A percentile compares a stretch with the other conserved stretches of the same genome.
These are phyloP conservation scores for Nansenia antarctica DNA, from an alignment of 2,113 vertebrate genomes.

Conservation along the genomic window DNA sequence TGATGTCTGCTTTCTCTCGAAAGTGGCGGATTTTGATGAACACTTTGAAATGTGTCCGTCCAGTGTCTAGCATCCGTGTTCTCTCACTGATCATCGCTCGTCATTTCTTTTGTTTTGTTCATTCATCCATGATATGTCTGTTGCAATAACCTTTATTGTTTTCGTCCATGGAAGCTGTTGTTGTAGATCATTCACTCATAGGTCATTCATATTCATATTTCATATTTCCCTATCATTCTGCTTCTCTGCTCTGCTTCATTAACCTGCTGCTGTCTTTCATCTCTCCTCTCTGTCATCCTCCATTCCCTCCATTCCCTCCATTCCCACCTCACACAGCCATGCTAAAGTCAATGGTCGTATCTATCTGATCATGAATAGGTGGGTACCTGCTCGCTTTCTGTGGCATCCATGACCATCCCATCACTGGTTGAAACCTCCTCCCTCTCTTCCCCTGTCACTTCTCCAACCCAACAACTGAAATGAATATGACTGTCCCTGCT, in stretches of 20 bases:
- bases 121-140: not conserved
- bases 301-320: slow-evolving; percentile 55
- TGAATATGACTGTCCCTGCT: too few relatives aligned
- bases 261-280: slow-evolving; percentile 23
- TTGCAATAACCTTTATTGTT: too few relatives aligned
- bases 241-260: not conserved
- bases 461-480: too few relatives aligned
- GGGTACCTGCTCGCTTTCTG: slow-evolving; percentile 85
- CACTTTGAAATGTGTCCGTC: too few relatives aligned
- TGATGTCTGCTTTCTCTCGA: too few relatives aligned
- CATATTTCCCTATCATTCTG: slow-evolving; percentile 5
- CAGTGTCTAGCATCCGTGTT: not conserved
- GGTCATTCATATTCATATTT: not conserved
- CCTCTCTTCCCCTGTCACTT: not conserved
- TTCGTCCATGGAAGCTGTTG: not conserved
- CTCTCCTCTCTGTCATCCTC: not conserved
- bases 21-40: too few relatives aligned
- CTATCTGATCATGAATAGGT: slow-evolving; percentile 99
- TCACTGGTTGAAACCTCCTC: slow-evolving; percentile 20
- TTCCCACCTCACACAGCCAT: slow-evolving; percentile 82
- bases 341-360: slow-evolving; percentile 98
- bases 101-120: not conserved
- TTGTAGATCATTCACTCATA: not conserved
- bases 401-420: slow-evolving; percentile 58
- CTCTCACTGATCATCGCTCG: slow-evolving; percentile 3